phyloP scores from a whole-genome alignment of 2,113 vertebrate genomes.

The Apus apus region DNA sequence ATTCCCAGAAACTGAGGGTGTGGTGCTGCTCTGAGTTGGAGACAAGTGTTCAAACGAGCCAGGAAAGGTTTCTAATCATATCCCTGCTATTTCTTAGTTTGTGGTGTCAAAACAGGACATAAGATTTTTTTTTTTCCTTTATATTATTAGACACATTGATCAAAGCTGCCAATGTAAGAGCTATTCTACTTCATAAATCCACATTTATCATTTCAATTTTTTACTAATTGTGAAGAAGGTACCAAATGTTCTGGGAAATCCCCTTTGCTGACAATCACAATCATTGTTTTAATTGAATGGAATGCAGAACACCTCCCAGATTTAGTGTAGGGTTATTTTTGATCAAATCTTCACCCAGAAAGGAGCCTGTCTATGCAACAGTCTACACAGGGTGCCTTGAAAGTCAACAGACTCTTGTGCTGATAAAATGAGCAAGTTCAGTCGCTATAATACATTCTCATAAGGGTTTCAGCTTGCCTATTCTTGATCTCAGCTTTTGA shows the following conservation, averaged over 20 bases:
- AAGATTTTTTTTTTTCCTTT: conserved; percentile 1
- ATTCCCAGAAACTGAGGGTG: conserved; percentile 63
- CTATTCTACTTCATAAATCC: not conserved
- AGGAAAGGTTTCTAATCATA: conserved; percentile 16
- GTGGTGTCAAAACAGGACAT: not conserved
- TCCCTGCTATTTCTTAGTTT: not conserved
- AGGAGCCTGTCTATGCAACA: not conserved
- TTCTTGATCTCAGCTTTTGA: not conserved
- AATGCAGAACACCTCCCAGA: not conserved
- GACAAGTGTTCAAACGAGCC: not conserved
- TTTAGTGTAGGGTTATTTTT: not conserved
- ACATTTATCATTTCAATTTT: not conserved
- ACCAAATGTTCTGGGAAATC: conserved; percentile 5
- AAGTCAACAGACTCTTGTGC: not conserved
- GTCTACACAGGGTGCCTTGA: not conserved
- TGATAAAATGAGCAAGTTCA: not conserved
- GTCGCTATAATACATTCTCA: not conserved
- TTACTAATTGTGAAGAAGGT: not conserved
- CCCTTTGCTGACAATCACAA: not conserved
- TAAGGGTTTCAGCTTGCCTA: not conserved
- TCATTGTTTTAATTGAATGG: not conserved
- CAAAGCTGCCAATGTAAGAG: not conserved
- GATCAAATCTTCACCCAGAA: not conserved
- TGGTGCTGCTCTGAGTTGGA: conserved; percentile 14
- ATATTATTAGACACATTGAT: conserved; percentile 20